These are phyloP conservation scores for Phataginus tetradactyla DNA, from an alignment of 2,797 vertebrate species.

Conservation along the genomic window DNA sequence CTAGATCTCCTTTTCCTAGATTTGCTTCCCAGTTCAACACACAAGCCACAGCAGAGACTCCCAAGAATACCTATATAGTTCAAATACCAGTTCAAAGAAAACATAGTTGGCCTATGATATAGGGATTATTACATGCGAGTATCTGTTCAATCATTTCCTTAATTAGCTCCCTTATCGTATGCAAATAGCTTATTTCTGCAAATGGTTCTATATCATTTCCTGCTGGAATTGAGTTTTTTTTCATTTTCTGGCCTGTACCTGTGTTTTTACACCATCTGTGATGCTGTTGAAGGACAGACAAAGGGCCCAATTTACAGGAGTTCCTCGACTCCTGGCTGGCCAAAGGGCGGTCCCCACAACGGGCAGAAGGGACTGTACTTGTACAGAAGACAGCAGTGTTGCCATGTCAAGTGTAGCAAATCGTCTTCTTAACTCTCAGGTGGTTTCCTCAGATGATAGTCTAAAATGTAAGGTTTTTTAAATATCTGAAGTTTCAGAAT, in stretches of 20 bases:
- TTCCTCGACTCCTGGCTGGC: not conserved
- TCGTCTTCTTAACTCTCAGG: not conserved
- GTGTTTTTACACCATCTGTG: not conserved
- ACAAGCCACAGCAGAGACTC: not conserved
- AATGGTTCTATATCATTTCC: not conserved
- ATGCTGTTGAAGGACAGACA: not conserved
- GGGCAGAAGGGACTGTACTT: not conserved
- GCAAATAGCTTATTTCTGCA: not conserved
- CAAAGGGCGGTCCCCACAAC: not conserved
- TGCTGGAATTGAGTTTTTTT: not conserved
- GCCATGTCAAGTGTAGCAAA: not conserved
- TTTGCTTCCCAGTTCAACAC: not conserved
- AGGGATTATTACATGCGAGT: not conserved
- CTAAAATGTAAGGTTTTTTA: not conserved
- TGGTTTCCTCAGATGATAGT: not conserved
- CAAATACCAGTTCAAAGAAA: not conserved
- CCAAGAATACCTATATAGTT: not conserved
- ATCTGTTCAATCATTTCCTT: not conserved
- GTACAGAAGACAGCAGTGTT: not conserved
- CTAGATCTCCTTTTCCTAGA: too few relatives aligned
- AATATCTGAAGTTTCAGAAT: not conserved
- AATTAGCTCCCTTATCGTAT: not conserved
- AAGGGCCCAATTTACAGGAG: not conserved
- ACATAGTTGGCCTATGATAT: not conserved
- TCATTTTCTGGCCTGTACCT: not conserved